These are phyloP conservation scores for Tetragonisca angustula DNA, from an alignment of 2,888 invertebrate species.

Conservation along the genomic window DNA sequence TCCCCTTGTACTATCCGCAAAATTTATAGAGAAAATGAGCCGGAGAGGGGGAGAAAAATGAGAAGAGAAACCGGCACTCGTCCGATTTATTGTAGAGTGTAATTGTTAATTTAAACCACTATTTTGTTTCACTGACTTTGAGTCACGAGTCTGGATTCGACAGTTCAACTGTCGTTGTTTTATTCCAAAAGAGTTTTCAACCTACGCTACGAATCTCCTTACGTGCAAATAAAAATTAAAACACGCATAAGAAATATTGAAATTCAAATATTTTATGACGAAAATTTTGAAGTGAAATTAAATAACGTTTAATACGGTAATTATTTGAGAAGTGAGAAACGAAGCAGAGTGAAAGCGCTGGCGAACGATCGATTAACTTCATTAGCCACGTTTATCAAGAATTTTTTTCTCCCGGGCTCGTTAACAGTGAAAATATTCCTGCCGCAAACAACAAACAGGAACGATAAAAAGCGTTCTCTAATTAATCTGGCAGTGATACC, in stretches of 20 bases:
- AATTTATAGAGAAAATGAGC: constrained; percentile 57
- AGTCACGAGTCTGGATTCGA: too few relatives aligned
- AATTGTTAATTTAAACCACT: background rate
- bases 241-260: background rate
- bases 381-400: background rate
- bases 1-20: constrained; percentile 42
- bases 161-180: too few relatives aligned
- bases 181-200: background rate
- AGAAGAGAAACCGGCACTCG: constrained; percentile 2
- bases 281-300: background rate
- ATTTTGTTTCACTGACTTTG: background rate
- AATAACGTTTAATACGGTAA: background rate
- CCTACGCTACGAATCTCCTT: background rate
- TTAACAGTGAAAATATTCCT: background rate
- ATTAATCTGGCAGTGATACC: constrained; percentile 28
- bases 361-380: background rate
- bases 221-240: background rate
- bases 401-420: too few relatives aligned
- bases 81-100: constrained; percentile 33
- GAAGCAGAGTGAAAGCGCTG: background rate
- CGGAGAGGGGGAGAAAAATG: background rate
- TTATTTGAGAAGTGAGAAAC: background rate
- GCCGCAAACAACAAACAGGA: background rate
- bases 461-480: background rate
- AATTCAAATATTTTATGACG: background rate